Evolutionary conservation across 2,888 invertebrate species (phyloP).

Genomic region (Scelioninae gen. 1): DNA sequence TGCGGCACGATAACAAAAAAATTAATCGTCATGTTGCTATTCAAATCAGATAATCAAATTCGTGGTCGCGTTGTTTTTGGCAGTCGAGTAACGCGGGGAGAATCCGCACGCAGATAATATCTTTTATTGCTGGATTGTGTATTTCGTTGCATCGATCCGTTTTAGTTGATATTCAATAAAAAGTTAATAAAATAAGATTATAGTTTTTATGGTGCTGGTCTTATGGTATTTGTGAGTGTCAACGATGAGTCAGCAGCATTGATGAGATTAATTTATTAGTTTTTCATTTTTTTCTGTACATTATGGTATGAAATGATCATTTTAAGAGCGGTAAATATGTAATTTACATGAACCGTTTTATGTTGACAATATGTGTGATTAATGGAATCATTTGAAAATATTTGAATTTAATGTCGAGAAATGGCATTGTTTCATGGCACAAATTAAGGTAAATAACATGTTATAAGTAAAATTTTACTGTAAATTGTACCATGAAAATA

Average conservation of each 20-base stretch:
- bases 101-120: background rate
- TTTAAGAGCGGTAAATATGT: background rate
- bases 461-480: too few relatives aligned
- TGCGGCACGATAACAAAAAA: background rate
- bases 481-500: too few relatives aligned
- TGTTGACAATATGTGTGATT: too few relatives aligned
- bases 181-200: constrained; percentile 32
- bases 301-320: background rate
- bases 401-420: too few relatives aligned
- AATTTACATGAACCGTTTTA: background rate
- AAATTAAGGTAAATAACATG: too few relatives aligned
- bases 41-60: constrained; percentile 18
- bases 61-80: constrained; percentile 8
- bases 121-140: constrained; percentile 11
- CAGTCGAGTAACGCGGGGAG: background rate
- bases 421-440: too few relatives aligned
- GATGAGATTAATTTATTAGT: constrained; percentile 17
- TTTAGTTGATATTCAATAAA: constrained; percentile 31
- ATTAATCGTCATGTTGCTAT: background rate
- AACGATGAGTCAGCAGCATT: constrained; percentile 27
- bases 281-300: constrained; percentile 12
- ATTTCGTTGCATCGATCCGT: constrained; percentile 10
- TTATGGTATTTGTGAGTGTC: constrained; percentile 14
- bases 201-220: constrained; percentile 25
- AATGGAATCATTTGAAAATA: too few relatives aligned